phyloP scores from a whole-genome alignment of 2,797 vertebrate species.

The Onychomys leucogaster region DNA sequence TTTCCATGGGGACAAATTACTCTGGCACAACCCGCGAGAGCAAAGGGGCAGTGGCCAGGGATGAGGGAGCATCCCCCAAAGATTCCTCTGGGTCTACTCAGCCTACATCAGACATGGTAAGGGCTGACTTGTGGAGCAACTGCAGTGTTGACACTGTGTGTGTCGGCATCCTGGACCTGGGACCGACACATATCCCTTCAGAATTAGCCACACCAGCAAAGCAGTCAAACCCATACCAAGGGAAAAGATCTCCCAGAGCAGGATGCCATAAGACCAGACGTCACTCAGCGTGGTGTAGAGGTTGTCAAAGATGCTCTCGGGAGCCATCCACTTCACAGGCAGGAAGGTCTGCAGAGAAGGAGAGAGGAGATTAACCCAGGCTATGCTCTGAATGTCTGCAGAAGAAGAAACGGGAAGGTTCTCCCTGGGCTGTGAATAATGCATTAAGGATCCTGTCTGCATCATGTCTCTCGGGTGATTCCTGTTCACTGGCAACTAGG shows the following conservation, averaged over 20 bases:
- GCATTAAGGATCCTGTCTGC: not conserved
- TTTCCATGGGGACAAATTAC: not conserved
- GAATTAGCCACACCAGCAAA: not conserved
- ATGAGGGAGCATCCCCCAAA: not conserved
- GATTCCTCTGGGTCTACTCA: not conserved
- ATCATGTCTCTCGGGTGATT: rapidly evolving
- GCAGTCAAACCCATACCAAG: conserved; percentile 90
- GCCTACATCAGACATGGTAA: rapidly evolving
- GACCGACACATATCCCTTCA: not conserved
- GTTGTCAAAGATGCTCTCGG: conserved; percentile 99
- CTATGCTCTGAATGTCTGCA: not conserved
- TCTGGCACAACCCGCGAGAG: not conserved
- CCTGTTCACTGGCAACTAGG: not conserved
- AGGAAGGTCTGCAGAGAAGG: conserved; percentile 93
- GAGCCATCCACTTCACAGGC: conserved; percentile 99
- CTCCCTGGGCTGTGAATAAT: not conserved
- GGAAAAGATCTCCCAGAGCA: conserved; percentile 99
- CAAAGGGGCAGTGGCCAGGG: not conserved
- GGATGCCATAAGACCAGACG: conserved; percentile 98
- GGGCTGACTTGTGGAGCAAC: rapidly evolving
- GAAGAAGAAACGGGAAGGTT: not conserved
- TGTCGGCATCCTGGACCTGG: not conserved
- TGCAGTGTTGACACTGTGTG: not conserved
- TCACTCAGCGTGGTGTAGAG: conserved; percentile 98
- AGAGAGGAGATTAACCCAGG: not conserved